phyloP scores from a whole-genome alignment of 1,140 invertebrate genomes.

The Lutraria rhynchaena region DNA sequence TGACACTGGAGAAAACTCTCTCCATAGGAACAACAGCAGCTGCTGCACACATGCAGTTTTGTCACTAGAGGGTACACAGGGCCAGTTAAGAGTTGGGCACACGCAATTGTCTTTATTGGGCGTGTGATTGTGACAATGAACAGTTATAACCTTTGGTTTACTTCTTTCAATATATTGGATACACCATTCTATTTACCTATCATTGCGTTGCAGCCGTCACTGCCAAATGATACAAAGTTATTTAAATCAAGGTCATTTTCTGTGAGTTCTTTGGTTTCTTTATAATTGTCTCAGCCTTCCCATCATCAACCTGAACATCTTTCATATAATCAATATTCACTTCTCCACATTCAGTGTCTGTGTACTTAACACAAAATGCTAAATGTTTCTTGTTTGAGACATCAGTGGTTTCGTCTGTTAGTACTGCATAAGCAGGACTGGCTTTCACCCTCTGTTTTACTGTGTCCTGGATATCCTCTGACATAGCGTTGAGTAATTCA shows the following conservation, averaged over 20 bases:
- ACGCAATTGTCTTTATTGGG: background rate
- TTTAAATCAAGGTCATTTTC: background rate
- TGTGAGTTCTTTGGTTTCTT: conserved; percentile 2
- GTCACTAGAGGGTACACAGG: background rate
- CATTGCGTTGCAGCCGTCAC: conserved; percentile 19
- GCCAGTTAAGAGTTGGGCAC: background rate
- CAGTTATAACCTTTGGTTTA: conserved; percentile 13
- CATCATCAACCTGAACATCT: conserved; percentile 19
- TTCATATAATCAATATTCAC: conserved; percentile 8
- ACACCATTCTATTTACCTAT: conserved; percentile 29
- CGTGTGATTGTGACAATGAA: conserved; percentile 15
- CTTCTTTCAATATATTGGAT: conserved; percentile 7
- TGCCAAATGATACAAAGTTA: conserved; percentile 25
- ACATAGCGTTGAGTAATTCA: conserved; percentile 6
- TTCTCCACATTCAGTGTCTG: background rate
- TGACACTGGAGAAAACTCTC: too few species aligned
- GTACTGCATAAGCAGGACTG: background rate
- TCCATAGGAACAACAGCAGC: conserved; percentile 8
- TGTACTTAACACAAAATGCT: conserved; percentile 19
- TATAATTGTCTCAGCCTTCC: conserved; percentile 17
- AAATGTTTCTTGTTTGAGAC: conserved; percentile 16
- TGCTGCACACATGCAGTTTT: conserved; percentile 14
- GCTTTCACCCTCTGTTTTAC: background rate
- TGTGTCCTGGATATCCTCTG: conserved; percentile 1
- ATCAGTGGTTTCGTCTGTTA: conserved; percentile 12